A percentile compares a stretch with the other conserved stretches of the same genome.
Conservation (phyloP, 2,797 vertebrate genomes). For the Oreonectes daqikongensis region DNA sequence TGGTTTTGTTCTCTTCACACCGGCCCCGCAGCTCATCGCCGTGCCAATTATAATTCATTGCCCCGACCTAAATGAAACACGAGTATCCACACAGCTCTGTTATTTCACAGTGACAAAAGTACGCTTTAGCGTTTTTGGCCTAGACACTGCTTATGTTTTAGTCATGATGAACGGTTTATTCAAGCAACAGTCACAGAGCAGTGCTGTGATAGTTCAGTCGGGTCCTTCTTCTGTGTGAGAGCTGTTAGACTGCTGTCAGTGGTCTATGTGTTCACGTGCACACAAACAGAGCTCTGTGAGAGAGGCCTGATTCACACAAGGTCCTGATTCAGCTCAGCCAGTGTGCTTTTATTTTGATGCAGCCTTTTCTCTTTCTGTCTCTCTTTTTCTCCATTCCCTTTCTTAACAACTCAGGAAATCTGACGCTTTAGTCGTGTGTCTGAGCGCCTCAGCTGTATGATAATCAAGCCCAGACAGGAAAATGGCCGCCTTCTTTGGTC, state of each 20-base stretch:
- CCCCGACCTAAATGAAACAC: slow-evolving; percentile 5
- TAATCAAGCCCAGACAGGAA: slow-evolving; percentile 85
- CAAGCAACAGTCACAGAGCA: slow-evolving; percentile 51
- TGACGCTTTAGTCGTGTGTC: slow-evolving; percentile 71
- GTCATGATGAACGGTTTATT: slow-evolving; percentile 35
- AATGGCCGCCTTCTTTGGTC: slow-evolving; percentile 79
- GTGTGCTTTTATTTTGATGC: slow-evolving; percentile 74
- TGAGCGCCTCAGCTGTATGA: slow-evolving; percentile 89
- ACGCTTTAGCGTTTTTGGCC: slow-evolving; percentile 8
- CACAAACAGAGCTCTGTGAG: slow-evolving; percentile 40
- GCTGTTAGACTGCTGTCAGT: slow-evolving; percentile 48
- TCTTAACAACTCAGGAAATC: slow-evolving; percentile 76
- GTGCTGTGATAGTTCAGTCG: slow-evolving; percentile 49
- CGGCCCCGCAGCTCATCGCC: neutral
- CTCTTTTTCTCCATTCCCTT: slow-evolving; percentile 64
- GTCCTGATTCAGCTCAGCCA: slow-evolving; percentile 64
- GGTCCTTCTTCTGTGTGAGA: slow-evolving; percentile 33
- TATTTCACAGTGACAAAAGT: slow-evolving; percentile 12
- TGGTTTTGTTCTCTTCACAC: slow-evolving; percentile 7
- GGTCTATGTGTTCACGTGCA: slow-evolving; percentile 39
- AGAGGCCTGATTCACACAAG: slow-evolving; percentile 41
- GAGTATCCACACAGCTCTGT: neutral
- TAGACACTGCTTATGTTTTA: slow-evolving; percentile 41
- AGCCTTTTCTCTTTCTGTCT: slow-evolving; percentile 66
- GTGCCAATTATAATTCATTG: slow-evolving; percentile 33